Conservation (phyloP, 23 tunicate species). For the Pegea sp. region DNA sequence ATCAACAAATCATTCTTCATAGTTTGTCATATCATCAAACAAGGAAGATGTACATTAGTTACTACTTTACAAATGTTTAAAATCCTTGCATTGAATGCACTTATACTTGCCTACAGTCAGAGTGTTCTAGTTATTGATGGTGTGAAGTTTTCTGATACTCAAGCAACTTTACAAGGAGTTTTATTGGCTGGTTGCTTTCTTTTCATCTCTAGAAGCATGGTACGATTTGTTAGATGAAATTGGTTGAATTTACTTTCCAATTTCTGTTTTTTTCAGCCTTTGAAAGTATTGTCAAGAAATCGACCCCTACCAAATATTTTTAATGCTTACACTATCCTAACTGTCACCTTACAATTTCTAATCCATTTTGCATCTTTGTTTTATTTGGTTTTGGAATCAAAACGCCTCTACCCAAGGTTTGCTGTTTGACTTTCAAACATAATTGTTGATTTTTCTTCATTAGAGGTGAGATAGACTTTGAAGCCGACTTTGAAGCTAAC, state of each 20-base stretch:
- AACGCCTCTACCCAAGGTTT: conserved; percentile 46
- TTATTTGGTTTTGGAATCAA: conserved; percentile 47
- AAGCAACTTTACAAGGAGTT: conserved; percentile 87
- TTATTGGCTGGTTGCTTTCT: conserved; percentile 93
- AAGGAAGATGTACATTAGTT: conserved; percentile 94
- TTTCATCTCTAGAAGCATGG: conserved; percentile 91
- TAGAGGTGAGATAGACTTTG: conserved; percentile 52
- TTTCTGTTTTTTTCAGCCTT: conserved; percentile 28
- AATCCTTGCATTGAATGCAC: conserved; percentile 82
- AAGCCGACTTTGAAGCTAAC: conserved; percentile 88
- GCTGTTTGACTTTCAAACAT: background rate
- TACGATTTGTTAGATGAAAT: background rate
- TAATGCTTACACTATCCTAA: conserved; percentile 76
- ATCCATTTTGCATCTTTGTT: conserved; percentile 67
- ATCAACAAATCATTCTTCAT: background rate
- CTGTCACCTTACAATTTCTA: conserved; percentile 71
- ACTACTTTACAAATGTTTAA: conserved; percentile 96
- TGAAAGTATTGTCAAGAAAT: conserved; percentile 54
- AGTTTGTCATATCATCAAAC: conserved; percentile 98
- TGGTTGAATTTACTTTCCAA: background rate
- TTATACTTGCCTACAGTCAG: conserved; percentile 87
- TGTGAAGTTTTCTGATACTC: conserved; percentile 95
- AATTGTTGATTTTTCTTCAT: background rate
- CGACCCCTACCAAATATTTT: conserved; percentile 97
- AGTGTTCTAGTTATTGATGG: conserved; percentile 81